phyloP scores from a whole-genome alignment of 2,113 vertebrate genomes.

The Antechinus flavipes region DNA sequence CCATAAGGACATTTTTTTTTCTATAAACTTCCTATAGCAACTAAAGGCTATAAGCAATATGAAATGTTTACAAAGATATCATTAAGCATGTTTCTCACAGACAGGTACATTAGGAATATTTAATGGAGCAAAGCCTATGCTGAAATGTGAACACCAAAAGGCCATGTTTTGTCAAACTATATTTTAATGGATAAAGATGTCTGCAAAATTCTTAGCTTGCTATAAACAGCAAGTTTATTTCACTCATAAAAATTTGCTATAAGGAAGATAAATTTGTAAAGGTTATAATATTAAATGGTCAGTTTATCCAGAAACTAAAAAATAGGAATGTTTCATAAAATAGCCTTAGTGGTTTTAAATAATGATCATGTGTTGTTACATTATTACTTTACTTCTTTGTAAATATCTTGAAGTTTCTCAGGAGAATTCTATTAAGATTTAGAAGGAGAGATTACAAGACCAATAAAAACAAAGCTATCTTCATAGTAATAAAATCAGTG shows the following conservation, averaged over 20 bases:
- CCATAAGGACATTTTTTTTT: conserved; percentile 30
- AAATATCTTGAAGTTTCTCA: conserved; percentile 14
- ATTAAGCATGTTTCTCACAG: conserved; percentile 52
- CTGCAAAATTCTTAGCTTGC: background rate
- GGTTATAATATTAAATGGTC: background rate
- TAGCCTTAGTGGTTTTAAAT: background rate
- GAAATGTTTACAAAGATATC: conserved; percentile 61
- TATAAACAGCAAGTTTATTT: background rate
- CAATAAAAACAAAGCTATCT: background rate
- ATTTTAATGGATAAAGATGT: background rate
- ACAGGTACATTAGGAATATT: conserved; percentile 63
- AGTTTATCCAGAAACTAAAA: background rate
- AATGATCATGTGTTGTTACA: background rate
- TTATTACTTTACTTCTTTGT: background rate
- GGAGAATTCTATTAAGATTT: background rate
- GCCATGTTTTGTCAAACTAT: background rate
- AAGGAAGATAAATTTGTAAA: background rate
- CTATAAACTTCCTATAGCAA: conserved; percentile 49
- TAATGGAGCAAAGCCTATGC: conserved; percentile 25
- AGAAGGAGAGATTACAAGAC: background rate
- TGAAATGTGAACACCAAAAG: background rate
- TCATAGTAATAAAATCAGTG: conserved; percentile 1
- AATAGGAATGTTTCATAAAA: conserved; percentile 9
- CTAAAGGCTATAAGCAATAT: conserved; percentile 68
- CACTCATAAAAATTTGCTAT: background rate